Conservation (phyloP, 2,888 invertebrate species). For the Microplitis deprimator region DNA sequence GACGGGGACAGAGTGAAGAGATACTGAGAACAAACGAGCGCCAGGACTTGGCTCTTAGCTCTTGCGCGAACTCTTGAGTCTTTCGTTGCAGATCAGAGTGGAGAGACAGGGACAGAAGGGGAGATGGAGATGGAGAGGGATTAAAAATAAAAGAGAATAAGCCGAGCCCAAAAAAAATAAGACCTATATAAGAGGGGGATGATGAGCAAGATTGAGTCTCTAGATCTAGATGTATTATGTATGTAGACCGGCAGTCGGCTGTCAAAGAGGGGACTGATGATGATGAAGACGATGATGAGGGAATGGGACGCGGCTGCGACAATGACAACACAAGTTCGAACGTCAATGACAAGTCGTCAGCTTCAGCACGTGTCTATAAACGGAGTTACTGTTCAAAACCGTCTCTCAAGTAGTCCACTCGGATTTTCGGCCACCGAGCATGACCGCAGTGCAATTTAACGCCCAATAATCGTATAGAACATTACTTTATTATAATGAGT, state of each 20-base stretch:
- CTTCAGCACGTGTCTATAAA: conserved; percentile 29
- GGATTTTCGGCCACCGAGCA: conserved; percentile 6
- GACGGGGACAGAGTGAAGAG: conserved; percentile 13
- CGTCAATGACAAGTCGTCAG: conserved; percentile 27
- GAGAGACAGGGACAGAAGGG: neutral
- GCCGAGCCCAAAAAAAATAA: neutral
- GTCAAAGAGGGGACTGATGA: neutral
- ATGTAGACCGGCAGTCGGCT: conserved; percentile 30
- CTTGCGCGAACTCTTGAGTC: conserved; percentile 12
- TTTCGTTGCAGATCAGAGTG: neutral
- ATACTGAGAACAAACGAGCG: conserved; percentile 20
- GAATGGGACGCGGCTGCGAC: neutral
- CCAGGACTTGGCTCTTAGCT: conserved; percentile 11
- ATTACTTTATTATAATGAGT: conserved; percentile 3
- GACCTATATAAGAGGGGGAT: conserved; percentile 11
- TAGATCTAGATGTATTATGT: conserved; percentile 33
- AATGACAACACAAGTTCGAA: conserved; percentile 1
- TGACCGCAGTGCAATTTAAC: conserved; percentile 6
- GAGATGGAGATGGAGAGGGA: conserved; percentile 15
- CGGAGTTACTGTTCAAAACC: conserved; percentile 25
- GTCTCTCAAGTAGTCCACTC: conserved; percentile 26
- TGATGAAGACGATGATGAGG: neutral
- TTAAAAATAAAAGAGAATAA: conserved; percentile 11
- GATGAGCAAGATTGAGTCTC: conserved; percentile 20
- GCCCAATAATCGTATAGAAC: neutral